A percentile compares a stretch with the other conserved stretches of the same genome.
These are phyloP conservation scores for Numenius phaeopus DNA, from an alignment of 2,797 vertebrate genomes.

Conservation along the genomic window DNA sequence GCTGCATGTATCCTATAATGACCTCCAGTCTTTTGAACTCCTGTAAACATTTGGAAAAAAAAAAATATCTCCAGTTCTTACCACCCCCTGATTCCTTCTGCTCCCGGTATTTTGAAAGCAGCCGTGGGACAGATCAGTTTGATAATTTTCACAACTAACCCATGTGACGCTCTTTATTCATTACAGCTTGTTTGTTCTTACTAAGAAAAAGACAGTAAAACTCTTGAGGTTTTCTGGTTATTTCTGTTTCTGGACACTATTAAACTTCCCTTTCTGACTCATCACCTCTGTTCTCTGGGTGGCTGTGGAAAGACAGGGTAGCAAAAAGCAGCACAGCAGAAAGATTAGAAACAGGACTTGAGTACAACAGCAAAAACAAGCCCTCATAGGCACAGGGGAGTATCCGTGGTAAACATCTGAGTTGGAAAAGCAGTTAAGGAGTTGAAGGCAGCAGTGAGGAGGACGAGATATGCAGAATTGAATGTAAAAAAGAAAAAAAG, in stretches of 20 bases:
- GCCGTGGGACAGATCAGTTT: not conserved
- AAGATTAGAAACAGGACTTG: not conserved
- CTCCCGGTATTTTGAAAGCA: not conserved
- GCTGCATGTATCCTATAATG: not conserved
- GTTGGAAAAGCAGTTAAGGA: not conserved
- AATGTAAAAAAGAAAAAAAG: not conserved
- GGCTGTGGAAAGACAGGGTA: not conserved
- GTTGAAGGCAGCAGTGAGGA: not conserved
- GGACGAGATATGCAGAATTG: not conserved
- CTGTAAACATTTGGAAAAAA: not conserved
- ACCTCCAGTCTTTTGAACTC: not conserved
- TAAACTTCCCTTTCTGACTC: conserved; percentile 54
- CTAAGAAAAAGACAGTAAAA: conserved; percentile 2
- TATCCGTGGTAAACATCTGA: not conserved
- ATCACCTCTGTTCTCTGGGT: not conserved
- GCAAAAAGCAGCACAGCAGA: not conserved
- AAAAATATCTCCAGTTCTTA: not conserved
- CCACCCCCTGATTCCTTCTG: not conserved
- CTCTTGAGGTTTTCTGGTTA: conserved; percentile 45
- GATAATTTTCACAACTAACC: conserved; percentile 1
- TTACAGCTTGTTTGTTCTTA: conserved; percentile 12
- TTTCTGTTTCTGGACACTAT: conserved; percentile 21
- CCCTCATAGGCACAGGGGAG: not conserved
- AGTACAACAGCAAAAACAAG: not conserved
- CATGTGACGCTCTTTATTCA: not conserved